Conservation (phyloP, 2,113 vertebrate genomes). For the Centropus bengalensis region DNA sequence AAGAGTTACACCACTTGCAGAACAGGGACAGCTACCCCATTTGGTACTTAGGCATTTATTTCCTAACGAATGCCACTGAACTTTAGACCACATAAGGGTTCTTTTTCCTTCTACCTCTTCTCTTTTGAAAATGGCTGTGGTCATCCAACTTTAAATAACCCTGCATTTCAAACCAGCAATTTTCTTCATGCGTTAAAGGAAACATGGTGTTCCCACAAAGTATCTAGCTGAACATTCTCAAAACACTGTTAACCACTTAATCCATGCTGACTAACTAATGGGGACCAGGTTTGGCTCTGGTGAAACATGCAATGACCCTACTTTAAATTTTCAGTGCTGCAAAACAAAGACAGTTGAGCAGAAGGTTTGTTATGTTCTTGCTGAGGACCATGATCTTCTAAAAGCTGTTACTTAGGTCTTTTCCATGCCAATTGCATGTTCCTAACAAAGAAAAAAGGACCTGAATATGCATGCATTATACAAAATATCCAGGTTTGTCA, state of each 20-base stretch:
- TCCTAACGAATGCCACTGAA: constrained; percentile 71
- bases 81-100: background rate
- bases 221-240: constrained; percentile 35
- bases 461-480: constrained; percentile 64
- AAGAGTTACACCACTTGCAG: background rate
- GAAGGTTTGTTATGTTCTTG: constrained; percentile 5
- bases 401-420: background rate
- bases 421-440: constrained; percentile 53
- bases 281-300: constrained; percentile 21
- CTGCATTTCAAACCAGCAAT: constrained; percentile 75
- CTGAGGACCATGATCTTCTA: background rate
- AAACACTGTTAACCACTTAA: constrained; percentile 35
- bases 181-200: constrained; percentile 74
- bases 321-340: background rate
- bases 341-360: background rate
- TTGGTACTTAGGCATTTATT: constrained; percentile 41
- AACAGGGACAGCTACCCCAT: background rate
- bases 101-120: constrained; percentile 42
- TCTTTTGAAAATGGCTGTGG: constrained; percentile 75
- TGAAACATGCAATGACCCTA: background rate
- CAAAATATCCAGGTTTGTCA: constrained; percentile 50
- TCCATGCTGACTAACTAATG: background rate
- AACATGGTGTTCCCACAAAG: constrained; percentile 76
- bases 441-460: constrained; percentile 51
- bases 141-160: constrained; percentile 66